These are phyloP conservation scores for Chrysomallon squamiferum DNA, from an alignment of 1,140 invertebrate genomes.

Conservation along the genomic window DNA sequence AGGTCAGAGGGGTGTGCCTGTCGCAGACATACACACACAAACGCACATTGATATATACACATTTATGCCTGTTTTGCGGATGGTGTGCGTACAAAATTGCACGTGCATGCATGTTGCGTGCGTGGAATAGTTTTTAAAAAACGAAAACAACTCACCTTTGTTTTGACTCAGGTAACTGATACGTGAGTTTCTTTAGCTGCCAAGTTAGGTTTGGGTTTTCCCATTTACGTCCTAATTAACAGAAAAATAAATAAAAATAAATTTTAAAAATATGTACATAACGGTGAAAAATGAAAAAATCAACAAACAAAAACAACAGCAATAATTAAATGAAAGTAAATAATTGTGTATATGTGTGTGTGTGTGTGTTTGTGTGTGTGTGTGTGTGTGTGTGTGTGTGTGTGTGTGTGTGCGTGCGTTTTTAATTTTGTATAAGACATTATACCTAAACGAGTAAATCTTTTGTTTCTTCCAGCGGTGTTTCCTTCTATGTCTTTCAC, in stretches of 20 bases:
- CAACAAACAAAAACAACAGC: too few species aligned
- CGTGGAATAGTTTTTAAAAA: not conserved
- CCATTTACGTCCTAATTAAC: not conserved
- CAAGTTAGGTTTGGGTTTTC: not conserved
- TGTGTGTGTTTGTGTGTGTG: too few species aligned
- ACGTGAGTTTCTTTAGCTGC: not conserved
- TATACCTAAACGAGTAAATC: not conserved
- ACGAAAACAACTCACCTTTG: not conserved
- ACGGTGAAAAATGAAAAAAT: too few species aligned
- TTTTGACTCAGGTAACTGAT: not conserved
- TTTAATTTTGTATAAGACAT: too few species aligned
- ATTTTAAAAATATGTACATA: not conserved
- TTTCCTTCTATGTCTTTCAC: not conserved
- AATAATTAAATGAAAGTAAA: too few species aligned
- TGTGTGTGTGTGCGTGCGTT: too few species aligned
- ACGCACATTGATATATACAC: not conserved
- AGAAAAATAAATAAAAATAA: not conserved
- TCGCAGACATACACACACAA: not conserved
- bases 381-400: too few species aligned
- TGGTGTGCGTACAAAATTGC: not conserved
- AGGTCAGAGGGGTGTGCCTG: not conserved
- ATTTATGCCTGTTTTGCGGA: not conserved
- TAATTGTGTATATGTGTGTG: too few species aligned
- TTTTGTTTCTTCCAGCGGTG: not conserved
- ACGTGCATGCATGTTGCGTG: not conserved